Evolutionary conservation across 92 coral and sea anemone genomes (phyloP), one percentile per base, ranked within the genome.

Genomic region (Palythoa grandis): DNA sequence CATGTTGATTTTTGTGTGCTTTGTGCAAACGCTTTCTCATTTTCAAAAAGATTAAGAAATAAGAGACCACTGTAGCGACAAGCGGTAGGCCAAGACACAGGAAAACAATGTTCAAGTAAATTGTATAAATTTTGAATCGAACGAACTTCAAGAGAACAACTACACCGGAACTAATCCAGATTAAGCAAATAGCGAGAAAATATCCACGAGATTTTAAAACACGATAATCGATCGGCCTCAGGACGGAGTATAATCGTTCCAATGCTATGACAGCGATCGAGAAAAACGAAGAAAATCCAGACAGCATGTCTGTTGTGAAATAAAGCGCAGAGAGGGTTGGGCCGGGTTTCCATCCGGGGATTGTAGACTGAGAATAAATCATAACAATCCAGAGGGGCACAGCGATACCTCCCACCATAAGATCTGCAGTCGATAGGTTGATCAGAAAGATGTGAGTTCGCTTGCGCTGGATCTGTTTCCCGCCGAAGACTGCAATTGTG

Each of bases 251-350:
- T 17, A 80, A 50, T 35, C 85, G 47, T 80, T 80, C 85, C n/a
- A 80, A 13, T n/a, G 85, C 74, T 65, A 80, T 80, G 1, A 66
- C 85, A 20, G 85, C 63, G 43, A 80, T 66, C 3, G 85, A 80
- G 61, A 80, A 80, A 19, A 80, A 80, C 43, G 85, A 80, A 16
- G 85, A 47, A 22, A 80, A 48, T 14, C 85, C 85, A 3, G 85
- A 43, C 14, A 80, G 17, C 85, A 80, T 80, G 74, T 80, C 85
- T 22, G 37, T n/a, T 7, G 85, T 80, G 65, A 80, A 80, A 66
- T 80, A 80, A 13, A 80, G 12, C 15, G 74, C 73, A 38, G 85
- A 80, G 4, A 80, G 22, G 48, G 43, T 37, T 6, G 63, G 25
- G 13, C 56, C 20, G 11, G 73, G 85, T 53, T 4, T 4, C 85